Evolutionary conservation across 2,797 vertebrate species (phyloP).

Genomic region (Lithobates sylvaticus): DNA sequence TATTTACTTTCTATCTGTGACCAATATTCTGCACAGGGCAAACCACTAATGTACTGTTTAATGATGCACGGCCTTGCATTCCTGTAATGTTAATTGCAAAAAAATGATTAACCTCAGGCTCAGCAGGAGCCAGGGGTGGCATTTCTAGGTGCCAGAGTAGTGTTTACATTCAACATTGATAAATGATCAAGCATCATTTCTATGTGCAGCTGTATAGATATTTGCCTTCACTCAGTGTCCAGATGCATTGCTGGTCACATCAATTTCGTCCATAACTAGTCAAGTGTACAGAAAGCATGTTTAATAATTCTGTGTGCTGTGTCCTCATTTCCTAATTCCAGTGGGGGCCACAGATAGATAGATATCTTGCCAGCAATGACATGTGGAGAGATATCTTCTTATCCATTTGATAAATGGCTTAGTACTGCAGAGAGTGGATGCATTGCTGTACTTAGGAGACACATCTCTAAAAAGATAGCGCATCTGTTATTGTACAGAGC

Average conservation of each 20-base stretch:
- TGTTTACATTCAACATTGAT: constrained; percentile 5
- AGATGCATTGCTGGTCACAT: not conserved
- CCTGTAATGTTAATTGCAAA: constrained; percentile 28
- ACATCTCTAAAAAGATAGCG: too few species aligned
- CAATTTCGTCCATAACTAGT: not conserved
- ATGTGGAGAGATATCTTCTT: too few species aligned
- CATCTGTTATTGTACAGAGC: too few species aligned
- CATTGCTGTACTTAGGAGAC: too few species aligned
- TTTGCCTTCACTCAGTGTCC: not conserved
- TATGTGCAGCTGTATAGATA: not conserved
- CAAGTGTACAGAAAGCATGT: not conserved
- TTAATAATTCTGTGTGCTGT: not conserved
- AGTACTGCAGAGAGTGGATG: too few species aligned
- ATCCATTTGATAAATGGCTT: too few species aligned
- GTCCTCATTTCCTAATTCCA: too few species aligned
- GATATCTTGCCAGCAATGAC: too few species aligned
- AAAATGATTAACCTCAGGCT: constrained; percentile 38
- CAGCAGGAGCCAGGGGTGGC: constrained; percentile 17
- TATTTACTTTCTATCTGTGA: constrained; percentile 30
- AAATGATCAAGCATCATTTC: not conserved
- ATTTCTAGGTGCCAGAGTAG: constrained; percentile 17
- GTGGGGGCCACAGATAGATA: too few species aligned
- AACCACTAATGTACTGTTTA: constrained; percentile 46
- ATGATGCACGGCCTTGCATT: constrained; percentile 16
- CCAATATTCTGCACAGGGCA: constrained; percentile 1